Conservation (phyloP, 2,888 invertebrate genomes). For the Cosmia pyralina region DNA sequence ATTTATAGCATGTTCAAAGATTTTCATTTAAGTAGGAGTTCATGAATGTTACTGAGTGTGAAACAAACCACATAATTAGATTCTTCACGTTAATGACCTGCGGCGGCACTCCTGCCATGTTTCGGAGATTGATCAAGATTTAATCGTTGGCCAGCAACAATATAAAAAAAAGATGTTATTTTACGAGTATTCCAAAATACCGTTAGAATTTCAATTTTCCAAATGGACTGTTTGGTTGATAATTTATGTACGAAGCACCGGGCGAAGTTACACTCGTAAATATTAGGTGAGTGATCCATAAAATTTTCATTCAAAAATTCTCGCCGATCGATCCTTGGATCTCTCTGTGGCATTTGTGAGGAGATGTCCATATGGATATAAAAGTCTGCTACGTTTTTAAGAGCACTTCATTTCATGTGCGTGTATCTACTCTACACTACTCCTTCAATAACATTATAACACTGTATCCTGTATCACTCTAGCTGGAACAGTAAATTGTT, state of each 20-base stretch:
- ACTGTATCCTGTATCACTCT: neutral
- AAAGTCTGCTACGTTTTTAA: neutral
- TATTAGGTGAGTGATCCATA: conserved; percentile 45
- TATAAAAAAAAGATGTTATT: conserved; percentile 2
- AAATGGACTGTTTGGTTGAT: conserved; percentile 70
- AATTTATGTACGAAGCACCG: conserved; percentile 66
- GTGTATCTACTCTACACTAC: neutral
- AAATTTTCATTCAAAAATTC: conserved; percentile 29
- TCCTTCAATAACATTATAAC: neutral
- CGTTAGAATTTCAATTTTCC: conserved; percentile 70
- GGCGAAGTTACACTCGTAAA: conserved; percentile 56
- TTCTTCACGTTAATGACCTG: neutral
- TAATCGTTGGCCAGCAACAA: conserved; percentile 9
- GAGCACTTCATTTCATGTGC: neutral
- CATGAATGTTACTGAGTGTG: conserved; percentile 9
- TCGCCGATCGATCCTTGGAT: conserved; percentile 1
- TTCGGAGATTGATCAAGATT: conserved; percentile 19
- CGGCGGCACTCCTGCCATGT: neutral
- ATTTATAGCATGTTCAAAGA: conserved; percentile 11
- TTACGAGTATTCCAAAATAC: conserved; percentile 51
- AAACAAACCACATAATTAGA: conserved; percentile 5
- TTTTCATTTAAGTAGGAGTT: neutral
- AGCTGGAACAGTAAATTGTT: conserved; percentile 2
- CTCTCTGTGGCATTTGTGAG: neutral
- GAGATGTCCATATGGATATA: conserved; percentile 1